Evolutionary conservation across 2,888 invertebrate genomes (phyloP).

Genomic region (Amphipyra berbera): DNA sequence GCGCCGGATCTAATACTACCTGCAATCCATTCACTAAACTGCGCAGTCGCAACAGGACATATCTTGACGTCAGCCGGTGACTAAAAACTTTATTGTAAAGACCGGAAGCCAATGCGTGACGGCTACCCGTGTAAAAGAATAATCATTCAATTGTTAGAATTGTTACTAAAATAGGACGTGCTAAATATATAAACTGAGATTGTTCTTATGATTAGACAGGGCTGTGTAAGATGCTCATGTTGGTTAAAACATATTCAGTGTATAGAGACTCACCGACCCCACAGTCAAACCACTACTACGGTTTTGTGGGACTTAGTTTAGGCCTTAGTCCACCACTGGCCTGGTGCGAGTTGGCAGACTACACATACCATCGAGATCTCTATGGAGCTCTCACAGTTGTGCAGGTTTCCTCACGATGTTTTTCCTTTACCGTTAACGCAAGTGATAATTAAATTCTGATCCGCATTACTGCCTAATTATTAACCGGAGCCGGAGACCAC

Average conservation of each 20-base stretch:
- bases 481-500: too few species aligned
- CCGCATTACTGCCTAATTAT: too few species aligned
- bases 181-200: conserved; percentile 60
- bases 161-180: conserved; percentile 64
- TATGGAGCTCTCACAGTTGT: too few species aligned
- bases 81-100: conserved; percentile 40
- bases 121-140: conserved; percentile 55
- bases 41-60: conserved; percentile 38
- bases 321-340: too few species aligned
- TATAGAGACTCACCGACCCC: too few species aligned
- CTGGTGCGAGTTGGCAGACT: too few species aligned
- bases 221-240: conserved; percentile 23
- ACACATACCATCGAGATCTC: too few species aligned
- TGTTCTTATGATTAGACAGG: conserved; percentile 44
- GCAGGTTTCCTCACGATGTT: too few species aligned
- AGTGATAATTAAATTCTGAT: too few species aligned
- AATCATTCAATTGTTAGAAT: conserved; percentile 68
- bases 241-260: neutral
- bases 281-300: too few species aligned
- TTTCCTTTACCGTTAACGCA: too few species aligned
- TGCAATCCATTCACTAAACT: conserved; percentile 17
- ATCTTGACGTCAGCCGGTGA: conserved; percentile 46
- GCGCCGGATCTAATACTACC: neutral
- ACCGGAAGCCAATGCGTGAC: conserved; percentile 50
- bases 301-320: too few species aligned